A percentile compares a stretch with the other conserved stretches of the same genome.
Conservation (phyloP, 2,888 invertebrate genomes). For the Sesia apiformis region DNA sequence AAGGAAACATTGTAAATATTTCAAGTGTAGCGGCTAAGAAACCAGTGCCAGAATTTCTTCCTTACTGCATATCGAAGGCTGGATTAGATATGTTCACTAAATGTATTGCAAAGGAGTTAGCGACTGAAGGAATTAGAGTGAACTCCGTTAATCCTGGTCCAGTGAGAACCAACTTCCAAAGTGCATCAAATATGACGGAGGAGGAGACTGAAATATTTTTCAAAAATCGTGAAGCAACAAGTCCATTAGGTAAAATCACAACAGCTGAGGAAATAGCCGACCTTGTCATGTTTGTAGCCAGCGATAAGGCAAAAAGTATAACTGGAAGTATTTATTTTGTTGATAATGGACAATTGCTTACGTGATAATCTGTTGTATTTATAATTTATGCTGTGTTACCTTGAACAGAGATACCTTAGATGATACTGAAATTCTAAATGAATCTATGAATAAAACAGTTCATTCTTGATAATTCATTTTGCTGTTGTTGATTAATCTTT, state of each 20-base stretch:
- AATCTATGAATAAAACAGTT: too few species aligned
- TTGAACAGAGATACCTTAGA: too few species aligned
- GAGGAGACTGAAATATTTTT: slow-evolving; percentile 78
- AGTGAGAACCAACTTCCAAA: slow-evolving; percentile 83
- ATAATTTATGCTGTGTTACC: background rate
- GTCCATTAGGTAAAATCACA: slow-evolving; percentile 80
- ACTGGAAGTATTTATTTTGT: slow-evolving; percentile 7
- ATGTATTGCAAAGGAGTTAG: slow-evolving; percentile 85
- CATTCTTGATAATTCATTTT: too few species aligned
- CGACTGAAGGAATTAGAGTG: slow-evolving; percentile 79
- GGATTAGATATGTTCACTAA: slow-evolving; percentile 90
- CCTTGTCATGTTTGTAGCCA: slow-evolving; percentile 86
- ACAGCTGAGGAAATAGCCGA: slow-evolving; percentile 83
- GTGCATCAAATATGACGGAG: slow-evolving; percentile 74
- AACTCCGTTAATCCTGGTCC: slow-evolving; percentile 91
- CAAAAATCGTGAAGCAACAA: slow-evolving; percentile 77
- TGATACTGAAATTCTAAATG: too few species aligned
- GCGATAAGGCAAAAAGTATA: slow-evolving; percentile 51
- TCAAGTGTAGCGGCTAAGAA: slow-evolving; percentile 88
- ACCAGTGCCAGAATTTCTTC: slow-evolving; percentile 83
- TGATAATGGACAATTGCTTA: slow-evolving; percentile 7
- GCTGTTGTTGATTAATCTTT: too few species aligned
- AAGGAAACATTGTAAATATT: slow-evolving; percentile 88
- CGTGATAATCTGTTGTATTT: background rate
- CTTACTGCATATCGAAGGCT: slow-evolving; percentile 88